These are phyloP conservation scores for Halictus rubicundus DNA, from an alignment of 1,140 invertebrate species.

Conservation along the genomic window DNA sequence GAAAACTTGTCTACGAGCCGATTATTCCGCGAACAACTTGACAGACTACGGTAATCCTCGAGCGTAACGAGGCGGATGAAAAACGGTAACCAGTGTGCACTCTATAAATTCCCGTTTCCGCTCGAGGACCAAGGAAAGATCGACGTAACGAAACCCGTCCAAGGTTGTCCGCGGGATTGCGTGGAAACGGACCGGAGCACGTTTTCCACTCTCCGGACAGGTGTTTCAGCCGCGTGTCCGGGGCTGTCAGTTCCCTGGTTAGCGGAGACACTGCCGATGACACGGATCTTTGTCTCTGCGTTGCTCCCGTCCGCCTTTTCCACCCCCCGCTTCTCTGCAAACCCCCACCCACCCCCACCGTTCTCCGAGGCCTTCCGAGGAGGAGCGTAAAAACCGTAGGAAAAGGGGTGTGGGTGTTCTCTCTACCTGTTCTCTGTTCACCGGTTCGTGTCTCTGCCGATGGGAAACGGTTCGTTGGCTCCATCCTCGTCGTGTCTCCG, in stretches of 20 bases:
- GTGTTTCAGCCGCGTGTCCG: constrained; percentile 58
- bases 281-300: constrained; percentile 75
- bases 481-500: constrained; percentile 54
- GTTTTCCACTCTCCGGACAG: constrained; percentile 47
- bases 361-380: constrained; percentile 16
- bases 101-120: too few species aligned
- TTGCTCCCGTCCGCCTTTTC: constrained; percentile 43
- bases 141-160: background rate
- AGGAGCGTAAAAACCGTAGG: constrained; percentile 35
- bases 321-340: constrained; percentile 15
- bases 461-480: constrained; percentile 35
- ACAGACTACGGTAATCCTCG: too few species aligned
- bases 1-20: too few species aligned
- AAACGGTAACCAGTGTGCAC: too few species aligned
- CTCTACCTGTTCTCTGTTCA: constrained; percentile 30
- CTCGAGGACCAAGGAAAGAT: background rate
- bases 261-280: constrained; percentile 74
- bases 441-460: constrained; percentile 47
- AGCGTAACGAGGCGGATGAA: too few species aligned
- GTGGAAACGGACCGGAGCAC: background rate
- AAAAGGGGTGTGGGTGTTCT: constrained; percentile 16
- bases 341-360: too few species aligned
- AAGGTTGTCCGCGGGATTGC: background rate
- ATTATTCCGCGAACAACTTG: too few species aligned
- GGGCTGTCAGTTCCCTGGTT: constrained; percentile 63